Conservation (phyloP, 2,113 vertebrate genomes). For the Melanerpes aurifrons region DNA sequence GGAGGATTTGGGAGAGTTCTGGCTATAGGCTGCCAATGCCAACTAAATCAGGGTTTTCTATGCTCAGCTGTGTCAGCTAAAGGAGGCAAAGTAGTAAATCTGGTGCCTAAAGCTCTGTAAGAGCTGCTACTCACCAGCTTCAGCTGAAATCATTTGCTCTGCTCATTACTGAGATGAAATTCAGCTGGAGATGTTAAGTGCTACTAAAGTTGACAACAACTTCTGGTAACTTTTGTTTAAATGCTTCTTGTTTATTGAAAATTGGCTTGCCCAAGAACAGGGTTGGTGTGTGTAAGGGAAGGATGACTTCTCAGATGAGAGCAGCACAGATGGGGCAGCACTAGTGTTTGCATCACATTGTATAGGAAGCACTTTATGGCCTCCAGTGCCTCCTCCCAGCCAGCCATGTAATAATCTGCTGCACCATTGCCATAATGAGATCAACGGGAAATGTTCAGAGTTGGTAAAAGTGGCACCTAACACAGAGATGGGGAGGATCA, state of each 20-base stretch:
- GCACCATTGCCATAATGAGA: neutral
- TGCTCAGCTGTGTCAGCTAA: neutral
- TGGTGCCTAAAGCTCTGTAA: neutral
- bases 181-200: neutral
- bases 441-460: neutral
- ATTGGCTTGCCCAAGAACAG: neutral
- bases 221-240: neutral
- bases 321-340: neutral
- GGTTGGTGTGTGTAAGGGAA: neutral
- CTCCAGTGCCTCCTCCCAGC: neutral
- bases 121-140: neutral
- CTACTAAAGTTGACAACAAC: neutral
- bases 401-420: neutral
- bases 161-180: neutral
- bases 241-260: neutral
- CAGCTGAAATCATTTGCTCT: neutral
- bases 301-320: neutral
- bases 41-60: neutral
- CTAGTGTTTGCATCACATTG: neutral
- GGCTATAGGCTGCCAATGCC: neutral
- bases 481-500: neutral
- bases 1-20: neutral
- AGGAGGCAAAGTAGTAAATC: neutral
- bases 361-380: neutral
- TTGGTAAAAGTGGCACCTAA: neutral